These are phyloP conservation scores for Cloeon dipterum DNA, from an alignment of 2,888 invertebrate genomes.

Conservation along the genomic window DNA sequence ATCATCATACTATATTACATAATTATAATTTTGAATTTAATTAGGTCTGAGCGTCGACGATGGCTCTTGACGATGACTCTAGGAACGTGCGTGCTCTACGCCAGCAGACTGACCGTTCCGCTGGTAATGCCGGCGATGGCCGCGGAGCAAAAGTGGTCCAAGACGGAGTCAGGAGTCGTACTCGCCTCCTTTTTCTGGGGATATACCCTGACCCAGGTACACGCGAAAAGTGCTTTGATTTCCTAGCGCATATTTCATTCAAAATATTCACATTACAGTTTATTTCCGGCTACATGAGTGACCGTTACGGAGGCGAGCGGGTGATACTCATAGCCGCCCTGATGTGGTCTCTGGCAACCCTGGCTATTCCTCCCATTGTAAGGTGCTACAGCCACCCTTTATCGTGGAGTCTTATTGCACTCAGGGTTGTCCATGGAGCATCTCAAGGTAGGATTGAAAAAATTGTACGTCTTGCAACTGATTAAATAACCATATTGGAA, in stretches of 20 bases:
- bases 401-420: conserved; percentile 26
- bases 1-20: too few relatives aligned
- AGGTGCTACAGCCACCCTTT: conserved; percentile 20
- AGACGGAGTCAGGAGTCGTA: conserved; percentile 42
- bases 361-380: conserved; percentile 29
- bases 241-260: not conserved
- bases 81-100: conserved; percentile 39
- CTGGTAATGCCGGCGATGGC: conserved; percentile 35
- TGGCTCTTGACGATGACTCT: conserved; percentile 34
- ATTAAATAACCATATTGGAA: not conserved
- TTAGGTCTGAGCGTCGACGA: conserved; percentile 26
- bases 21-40: too few relatives aligned
- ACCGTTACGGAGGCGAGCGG: conserved; percentile 36
- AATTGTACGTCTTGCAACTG: too few relatives aligned
- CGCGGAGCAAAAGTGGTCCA: conserved; percentile 38
- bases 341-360: conserved; percentile 29
- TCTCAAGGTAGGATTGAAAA: conserved; percentile 36
- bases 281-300: conserved; percentile 30
- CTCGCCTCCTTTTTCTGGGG: conserved; percentile 53
- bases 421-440: conserved; percentile 36
- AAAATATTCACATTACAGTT: conserved; percentile 12
- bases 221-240: too few relatives aligned
- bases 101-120: conserved; percentile 40
- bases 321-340: conserved; percentile 35
- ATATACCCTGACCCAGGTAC: conserved; percentile 36